Conservation (phyloP, 2,888 invertebrate species). For the Tanytarsus gracilentus region DNA sequence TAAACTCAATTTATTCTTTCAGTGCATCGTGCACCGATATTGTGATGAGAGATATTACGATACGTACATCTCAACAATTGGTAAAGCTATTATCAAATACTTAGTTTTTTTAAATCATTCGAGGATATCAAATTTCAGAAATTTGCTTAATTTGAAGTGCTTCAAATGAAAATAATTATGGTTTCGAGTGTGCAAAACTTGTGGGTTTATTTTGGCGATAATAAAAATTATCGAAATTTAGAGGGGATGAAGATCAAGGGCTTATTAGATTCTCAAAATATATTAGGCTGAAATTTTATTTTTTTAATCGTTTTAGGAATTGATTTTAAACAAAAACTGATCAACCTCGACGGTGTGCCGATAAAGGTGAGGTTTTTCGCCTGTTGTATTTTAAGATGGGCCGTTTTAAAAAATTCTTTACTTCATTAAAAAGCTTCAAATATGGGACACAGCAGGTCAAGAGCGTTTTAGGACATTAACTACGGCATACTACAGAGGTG, state of each 20-base stretch:
- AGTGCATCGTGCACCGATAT: slow-evolving; percentile 82
- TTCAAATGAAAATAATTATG: not conserved
- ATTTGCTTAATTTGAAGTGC: not conserved
- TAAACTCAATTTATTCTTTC: too few species aligned
- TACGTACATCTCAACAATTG: slow-evolving; percentile 84
- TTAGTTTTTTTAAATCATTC: not conserved
- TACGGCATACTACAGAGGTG: slow-evolving; percentile 61
- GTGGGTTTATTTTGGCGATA: too few species aligned
- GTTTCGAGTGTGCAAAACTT: too few species aligned
- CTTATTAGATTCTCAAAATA: not conserved
- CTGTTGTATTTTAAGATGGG: too few species aligned
- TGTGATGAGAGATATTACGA: slow-evolving; percentile 85
- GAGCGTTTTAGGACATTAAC: slow-evolving; percentile 25
- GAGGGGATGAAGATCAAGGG: too few species aligned
- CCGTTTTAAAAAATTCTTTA: too few species aligned
- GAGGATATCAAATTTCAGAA: not conserved
- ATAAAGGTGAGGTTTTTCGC: too few species aligned
- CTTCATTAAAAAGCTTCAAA: slow-evolving; percentile 49
- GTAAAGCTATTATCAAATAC: slow-evolving; percentile 48
- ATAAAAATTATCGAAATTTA: too few species aligned
- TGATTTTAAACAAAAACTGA: slow-evolving; percentile 84
- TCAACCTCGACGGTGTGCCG: slow-evolving; percentile 75
- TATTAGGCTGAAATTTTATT: not conserved
- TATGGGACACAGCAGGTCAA: slow-evolving; percentile 40
- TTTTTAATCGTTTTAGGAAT: slow-evolving; percentile 53